Percentiles rank a stretch among this genome's conserved stretches.
phyloP scores from a whole-genome alignment of 2,888 invertebrate species.

The Lysandra coridon region DNA sequence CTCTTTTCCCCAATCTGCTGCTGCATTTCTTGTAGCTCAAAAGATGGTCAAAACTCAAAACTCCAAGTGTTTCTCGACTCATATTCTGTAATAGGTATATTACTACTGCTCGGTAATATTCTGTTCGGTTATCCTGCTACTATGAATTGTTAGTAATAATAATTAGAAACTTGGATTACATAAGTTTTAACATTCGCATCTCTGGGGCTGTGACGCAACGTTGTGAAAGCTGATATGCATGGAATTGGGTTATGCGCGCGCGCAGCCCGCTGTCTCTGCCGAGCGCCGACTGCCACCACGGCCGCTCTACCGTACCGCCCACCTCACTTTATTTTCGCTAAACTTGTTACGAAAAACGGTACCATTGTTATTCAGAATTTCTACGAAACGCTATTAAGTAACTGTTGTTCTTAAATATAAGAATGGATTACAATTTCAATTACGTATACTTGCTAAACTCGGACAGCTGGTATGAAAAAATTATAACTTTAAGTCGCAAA shows the following conservation, averaged over 20 bases:
- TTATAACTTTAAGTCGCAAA: too few species aligned
- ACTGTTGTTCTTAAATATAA: not conserved
- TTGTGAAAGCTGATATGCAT: constrained; percentile 72
- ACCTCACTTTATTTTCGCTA: constrained; percentile 41
- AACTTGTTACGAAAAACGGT: constrained; percentile 34
- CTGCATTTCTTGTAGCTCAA: too few species aligned
- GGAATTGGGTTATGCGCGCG: constrained; percentile 65
- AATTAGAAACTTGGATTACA: constrained; percentile 38
- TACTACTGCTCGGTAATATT: not conserved
- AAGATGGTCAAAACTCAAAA: not conserved
- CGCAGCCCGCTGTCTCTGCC: constrained; percentile 47
- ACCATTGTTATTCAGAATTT: not conserved
- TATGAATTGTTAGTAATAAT: constrained; percentile 31
- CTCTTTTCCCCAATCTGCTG: not conserved
- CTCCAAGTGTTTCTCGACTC: not conserved
- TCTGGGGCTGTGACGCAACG: constrained; percentile 56
- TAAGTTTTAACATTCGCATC: constrained; percentile 39
- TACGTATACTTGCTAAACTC: not conserved
- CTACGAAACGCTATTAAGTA: not conserved
- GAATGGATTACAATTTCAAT: not conserved
- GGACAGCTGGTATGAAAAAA: too few species aligned
- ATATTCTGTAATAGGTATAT: too few species aligned
- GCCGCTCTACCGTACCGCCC: not conserved
- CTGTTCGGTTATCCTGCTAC: not conserved
- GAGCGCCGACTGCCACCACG: constrained; percentile 3